Evolutionary conservation across 2,888 invertebrate genomes (phyloP).

Genomic region (Kuschelorhynchus macadamiae): DNA sequence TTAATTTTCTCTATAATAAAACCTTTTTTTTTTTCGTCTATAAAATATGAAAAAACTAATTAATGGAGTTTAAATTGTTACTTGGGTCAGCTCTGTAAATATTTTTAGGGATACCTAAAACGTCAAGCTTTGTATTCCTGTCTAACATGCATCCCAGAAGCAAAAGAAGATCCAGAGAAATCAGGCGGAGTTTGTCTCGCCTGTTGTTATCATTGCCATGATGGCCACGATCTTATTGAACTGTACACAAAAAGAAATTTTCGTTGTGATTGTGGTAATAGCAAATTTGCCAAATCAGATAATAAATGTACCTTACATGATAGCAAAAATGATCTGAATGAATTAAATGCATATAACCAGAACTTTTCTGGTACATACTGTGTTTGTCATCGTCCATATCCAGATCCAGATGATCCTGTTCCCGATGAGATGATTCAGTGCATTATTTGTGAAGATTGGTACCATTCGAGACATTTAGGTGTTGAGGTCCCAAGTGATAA

Average conservation of each 20-base stretch:
- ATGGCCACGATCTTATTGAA: slow-evolving; percentile 94
- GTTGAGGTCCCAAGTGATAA: slow-evolving; percentile 72
- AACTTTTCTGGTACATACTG: slow-evolving; percentile 96
- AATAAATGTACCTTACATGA: slow-evolving; percentile 78
- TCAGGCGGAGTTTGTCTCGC: slow-evolving; percentile 93
- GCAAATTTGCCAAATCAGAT: slow-evolving; percentile 73
- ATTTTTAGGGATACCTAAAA: slow-evolving; percentile 88
- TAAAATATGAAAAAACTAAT: too few species aligned
- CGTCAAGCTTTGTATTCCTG: slow-evolving; percentile 97
- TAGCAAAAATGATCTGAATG: slow-evolving; percentile 77
- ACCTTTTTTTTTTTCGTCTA: too few species aligned
- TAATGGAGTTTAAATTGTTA: too few species aligned
- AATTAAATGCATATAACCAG: slow-evolving; percentile 87
- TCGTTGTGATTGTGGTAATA: slow-evolving; percentile 95
- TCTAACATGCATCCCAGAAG: slow-evolving; percentile 85
- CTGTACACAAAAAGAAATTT: slow-evolving; percentile 97
- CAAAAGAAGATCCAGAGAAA: slow-evolving; percentile 72
- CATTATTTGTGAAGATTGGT: slow-evolving; percentile 98
- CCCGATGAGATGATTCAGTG: slow-evolving; percentile 98
- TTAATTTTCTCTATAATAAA: too few species aligned
- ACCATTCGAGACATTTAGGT: slow-evolving; percentile 85
- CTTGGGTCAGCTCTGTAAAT: not conserved
- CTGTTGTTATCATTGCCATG: slow-evolving; percentile 95
- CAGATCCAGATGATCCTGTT: slow-evolving; percentile 86
- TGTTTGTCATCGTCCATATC: slow-evolving; percentile 92